Conservation (phyloP, 2,888 invertebrate species). For the Tiphia femorata region DNA sequence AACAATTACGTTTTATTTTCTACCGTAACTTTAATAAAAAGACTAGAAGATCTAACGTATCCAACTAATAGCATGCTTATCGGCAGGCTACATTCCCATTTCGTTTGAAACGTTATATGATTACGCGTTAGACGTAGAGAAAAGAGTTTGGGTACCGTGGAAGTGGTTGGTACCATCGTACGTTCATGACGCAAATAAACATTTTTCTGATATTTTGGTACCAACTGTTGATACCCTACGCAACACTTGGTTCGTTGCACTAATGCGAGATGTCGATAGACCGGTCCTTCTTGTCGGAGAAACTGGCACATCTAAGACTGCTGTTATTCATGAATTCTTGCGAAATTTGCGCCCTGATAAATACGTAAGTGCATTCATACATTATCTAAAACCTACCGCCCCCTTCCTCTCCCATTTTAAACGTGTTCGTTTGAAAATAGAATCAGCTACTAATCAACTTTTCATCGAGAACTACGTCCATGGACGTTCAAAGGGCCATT, state of each 20-base stretch:
- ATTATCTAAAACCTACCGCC: background rate
- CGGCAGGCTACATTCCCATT: constrained; percentile 71
- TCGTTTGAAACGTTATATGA: constrained; percentile 82
- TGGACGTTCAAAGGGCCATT: constrained; percentile 89
- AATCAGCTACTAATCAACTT: constrained; percentile 88
- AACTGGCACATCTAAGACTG: constrained; percentile 93
- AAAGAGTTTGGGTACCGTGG: constrained; percentile 87
- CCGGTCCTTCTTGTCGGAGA: constrained; percentile 91
- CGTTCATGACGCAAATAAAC: constrained; percentile 77
- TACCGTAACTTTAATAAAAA: background rate
- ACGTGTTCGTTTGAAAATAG: constrained; percentile 64
- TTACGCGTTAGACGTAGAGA: constrained; percentile 80
- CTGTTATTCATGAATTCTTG: constrained; percentile 87
- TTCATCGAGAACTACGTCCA: constrained; percentile 90
- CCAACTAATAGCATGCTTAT: too few relatives aligned
- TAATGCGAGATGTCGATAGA: constrained; percentile 82
- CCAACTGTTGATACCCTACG: constrained; percentile 91
- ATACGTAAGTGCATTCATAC: constrained; percentile 72
- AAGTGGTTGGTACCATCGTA: constrained; percentile 83
- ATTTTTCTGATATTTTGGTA: constrained; percentile 88
- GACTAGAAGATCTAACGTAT: background rate
- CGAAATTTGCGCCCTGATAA: constrained; percentile 77
- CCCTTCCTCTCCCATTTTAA: background rate
- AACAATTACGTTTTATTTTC: background rate
- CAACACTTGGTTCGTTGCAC: constrained; percentile 81